phyloP scores from a whole-genome alignment of 1,140 invertebrate species.

The Halictus rubicundus region DNA sequence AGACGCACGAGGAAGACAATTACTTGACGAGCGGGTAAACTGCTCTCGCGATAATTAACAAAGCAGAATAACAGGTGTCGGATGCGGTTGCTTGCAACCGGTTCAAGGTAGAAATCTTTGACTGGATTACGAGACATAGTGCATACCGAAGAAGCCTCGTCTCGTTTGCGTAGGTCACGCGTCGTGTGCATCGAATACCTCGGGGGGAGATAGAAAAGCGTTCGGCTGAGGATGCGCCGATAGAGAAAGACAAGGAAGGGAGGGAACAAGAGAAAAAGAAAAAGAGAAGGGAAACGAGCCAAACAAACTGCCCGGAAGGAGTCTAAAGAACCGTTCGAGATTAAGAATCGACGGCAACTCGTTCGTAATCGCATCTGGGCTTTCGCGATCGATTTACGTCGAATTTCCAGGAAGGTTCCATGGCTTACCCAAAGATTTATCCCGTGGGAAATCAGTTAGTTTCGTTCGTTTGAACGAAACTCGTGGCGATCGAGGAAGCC shows the following conservation, averaged over 20 bases:
- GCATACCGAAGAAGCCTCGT: not conserved
- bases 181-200: slow-evolving; percentile 1
- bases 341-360: slow-evolving; percentile 29
- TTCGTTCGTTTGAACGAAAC: slow-evolving; percentile 58
- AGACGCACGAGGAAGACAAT: no score
- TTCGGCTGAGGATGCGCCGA: not conserved
- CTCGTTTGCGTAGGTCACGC: not conserved
- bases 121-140: slow-evolving; percentile 22
- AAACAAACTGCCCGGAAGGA: slow-evolving; percentile 7
- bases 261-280: not conserved
- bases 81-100: slow-evolving; percentile 26
- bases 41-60: not conserved
- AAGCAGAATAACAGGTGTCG: slow-evolving; percentile 13
- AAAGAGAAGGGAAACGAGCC: not conserved
- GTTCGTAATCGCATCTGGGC: slow-evolving; percentile 55
- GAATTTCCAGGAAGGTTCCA: slow-evolving; percentile 43
- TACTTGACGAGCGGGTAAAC: no score
- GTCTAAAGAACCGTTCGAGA: slow-evolving; percentile 29
- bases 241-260: not conserved
- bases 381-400: slow-evolving; percentile 61
- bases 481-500: slow-evolving; percentile 42
- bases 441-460: slow-evolving; percentile 68
- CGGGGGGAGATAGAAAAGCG: not conserved
- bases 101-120: slow-evolving; percentile 40
- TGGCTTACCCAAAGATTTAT: slow-evolving; percentile 61